Percentiles rank a stretch among this genome's conserved stretches.
These are phyloP conservation scores for Chloroclystis v-ata DNA, from an alignment of 2,888 invertebrate species.

Conservation along the genomic window DNA sequence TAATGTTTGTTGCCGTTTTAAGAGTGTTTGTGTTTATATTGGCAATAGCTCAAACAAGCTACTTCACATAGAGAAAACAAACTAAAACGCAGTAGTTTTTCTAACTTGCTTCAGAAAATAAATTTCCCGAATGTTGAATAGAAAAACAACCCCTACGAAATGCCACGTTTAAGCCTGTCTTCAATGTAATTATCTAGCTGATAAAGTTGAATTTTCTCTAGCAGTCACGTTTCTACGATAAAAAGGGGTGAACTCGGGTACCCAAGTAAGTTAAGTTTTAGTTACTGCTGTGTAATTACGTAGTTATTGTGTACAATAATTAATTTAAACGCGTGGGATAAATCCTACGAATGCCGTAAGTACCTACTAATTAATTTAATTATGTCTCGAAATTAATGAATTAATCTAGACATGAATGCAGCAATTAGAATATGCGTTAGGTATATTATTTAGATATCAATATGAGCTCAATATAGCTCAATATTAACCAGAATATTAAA, in stretches of 20 bases:
- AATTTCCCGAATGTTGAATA: background rate
- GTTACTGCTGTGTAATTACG: slow-evolving; percentile 18
- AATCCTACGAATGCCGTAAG: background rate
- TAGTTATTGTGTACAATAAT: slow-evolving; percentile 23
- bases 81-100: no score
- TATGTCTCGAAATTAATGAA: background rate
- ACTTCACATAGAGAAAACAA: no score
- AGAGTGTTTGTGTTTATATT: no score
- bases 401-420: no score
- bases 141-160: slow-evolving; percentile 7
- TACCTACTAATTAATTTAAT: background rate
- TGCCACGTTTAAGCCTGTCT: slow-evolving; percentile 23
- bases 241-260: slow-evolving; percentile 25
- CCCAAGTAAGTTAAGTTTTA: slow-evolving; percentile 19
- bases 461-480: no score
- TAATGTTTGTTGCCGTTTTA: no score
- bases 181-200: slow-evolving; percentile 28
- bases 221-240: slow-evolving; percentile 28
- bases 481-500: no score
- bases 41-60: no score
- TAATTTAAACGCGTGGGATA: slow-evolving; percentile 12
- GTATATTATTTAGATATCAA: no score
- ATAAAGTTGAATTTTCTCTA: slow-evolving; percentile 26
- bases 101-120: no score
- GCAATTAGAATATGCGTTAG: no score